Evolutionary conservation across 2,113 vertebrate genomes (phyloP).

Genomic region (Melospiza melodia): DNA sequence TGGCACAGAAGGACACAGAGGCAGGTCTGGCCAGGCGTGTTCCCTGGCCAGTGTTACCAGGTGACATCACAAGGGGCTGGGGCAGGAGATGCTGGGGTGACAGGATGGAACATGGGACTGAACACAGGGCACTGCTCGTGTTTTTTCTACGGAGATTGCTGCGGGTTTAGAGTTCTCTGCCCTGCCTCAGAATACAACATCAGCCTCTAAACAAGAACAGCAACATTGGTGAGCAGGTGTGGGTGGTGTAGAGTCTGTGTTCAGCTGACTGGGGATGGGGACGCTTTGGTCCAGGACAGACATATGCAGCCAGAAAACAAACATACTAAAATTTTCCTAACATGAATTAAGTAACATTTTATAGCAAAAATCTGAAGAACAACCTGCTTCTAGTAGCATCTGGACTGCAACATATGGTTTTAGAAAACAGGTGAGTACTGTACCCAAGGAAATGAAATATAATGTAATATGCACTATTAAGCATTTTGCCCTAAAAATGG

Average conservation of each 20-base stretch:
- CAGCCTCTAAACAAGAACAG: not conserved
- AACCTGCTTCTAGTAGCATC: not conserved
- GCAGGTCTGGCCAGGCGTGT: rapidly evolving
- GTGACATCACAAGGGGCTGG: not conserved
- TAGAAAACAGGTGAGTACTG: not conserved
- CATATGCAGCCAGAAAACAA: not conserved
- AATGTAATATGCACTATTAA: not conserved
- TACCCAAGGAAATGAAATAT: not conserved
- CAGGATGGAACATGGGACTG: rapidly evolving
- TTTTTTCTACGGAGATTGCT: not conserved
- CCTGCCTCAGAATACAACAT: not conserved
- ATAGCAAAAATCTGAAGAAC: not conserved
- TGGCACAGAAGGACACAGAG: rapidly evolving
- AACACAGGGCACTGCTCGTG: not conserved
- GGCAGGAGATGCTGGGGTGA: not conserved
- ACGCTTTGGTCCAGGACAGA: not conserved
- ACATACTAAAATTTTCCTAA: not conserved
- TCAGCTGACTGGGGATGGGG: not conserved
- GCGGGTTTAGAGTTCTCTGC: not conserved
- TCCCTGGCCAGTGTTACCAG: not conserved
- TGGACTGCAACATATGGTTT: not conserved
- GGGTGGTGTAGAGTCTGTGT: not conserved
- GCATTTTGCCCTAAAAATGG: not conserved
- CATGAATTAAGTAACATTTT: not conserved
- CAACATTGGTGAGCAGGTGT: not conserved